Conservation (phyloP, 2,113 vertebrate genomes). For the Sphaerodactylus townsendi region DNA sequence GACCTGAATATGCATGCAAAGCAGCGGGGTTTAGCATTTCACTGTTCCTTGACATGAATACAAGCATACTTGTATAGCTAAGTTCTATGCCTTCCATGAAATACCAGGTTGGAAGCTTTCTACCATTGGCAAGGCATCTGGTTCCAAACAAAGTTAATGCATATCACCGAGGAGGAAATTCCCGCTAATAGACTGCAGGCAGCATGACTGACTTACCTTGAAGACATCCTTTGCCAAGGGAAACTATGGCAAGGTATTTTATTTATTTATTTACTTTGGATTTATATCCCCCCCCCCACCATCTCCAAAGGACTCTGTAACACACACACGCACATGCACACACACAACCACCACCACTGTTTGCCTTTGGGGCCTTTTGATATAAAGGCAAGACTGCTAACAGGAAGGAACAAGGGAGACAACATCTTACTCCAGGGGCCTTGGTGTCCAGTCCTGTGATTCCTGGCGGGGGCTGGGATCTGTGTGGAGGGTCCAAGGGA, state of each 20-base stretch:
- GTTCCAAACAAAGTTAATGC: neutral
- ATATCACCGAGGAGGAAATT: neutral
- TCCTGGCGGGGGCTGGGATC: too few species aligned
- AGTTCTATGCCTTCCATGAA: neutral
- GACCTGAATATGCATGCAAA: neutral
- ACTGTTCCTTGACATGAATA: neutral
- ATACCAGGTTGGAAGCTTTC: neutral
- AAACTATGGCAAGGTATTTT: neutral
- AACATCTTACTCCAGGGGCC: too few species aligned
- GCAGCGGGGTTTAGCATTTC: neutral
- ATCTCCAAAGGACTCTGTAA: too few species aligned
- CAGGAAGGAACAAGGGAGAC: too few species aligned
- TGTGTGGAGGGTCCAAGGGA: too few species aligned
- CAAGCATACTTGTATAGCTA: neutral
- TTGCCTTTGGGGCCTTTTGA: neutral
- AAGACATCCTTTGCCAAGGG: neutral
- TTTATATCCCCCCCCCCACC: too few species aligned
- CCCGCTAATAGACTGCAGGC: neutral
- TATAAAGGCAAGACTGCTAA: too few species aligned
- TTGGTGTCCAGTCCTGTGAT: too few species aligned
- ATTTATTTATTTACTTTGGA: too few species aligned
- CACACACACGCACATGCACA: too few species aligned
- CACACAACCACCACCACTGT: too few species aligned
- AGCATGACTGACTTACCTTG: neutral
- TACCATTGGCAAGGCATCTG: neutral